Evolutionary conservation across 92 coral and sea anemone species (phyloP), one percentile per base, ranked within the genome.

Genomic region (Epizoanthus scotinus): DNA sequence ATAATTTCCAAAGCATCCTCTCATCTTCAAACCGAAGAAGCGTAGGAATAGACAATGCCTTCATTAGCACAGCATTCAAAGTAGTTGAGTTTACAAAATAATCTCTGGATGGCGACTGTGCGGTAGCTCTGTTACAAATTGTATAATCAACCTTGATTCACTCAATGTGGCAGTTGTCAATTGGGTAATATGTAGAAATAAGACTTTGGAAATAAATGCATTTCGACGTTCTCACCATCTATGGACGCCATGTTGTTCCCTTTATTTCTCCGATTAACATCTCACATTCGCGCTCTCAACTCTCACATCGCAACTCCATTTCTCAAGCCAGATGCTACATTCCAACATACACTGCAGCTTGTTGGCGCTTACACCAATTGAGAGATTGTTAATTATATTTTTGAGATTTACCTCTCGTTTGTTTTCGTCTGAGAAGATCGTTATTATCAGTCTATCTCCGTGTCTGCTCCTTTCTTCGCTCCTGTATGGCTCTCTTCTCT

Each of bases 1-100:
- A 22, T 87, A 69, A 84, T 21, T 31, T 67, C 5, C 61, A 22
- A 12, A 29, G 24, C 59, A 50, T 63, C 15, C 36, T 67, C 31
- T 31, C 3, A 25, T 62, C 67, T n/a, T n/a, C n/a, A n/a, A n/a
- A n/a, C n/a, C n/a, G n/a, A n/a, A n/a, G n/a, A n/a, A n/a, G n/a
- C n/a, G n/a, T n/a, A n/a, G n/a, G n/a, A n/a, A n/a, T n/a, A n/a
- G n/a, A n/a, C n/a, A n/a, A n/a, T n/a, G n/a, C n/a, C n/a, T n/a
- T n/a, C n/a, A n/a, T n/a, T n/a, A n/a, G n/a, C n/a, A n/a, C n/a
- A n/a, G n/a, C n/a, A n/a, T n/a, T n/a, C n/a, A n/a, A n/a, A n/a
- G n/a, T n/a, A n/a, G n/a, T n/a, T n/a, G n/a, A n/a, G n/a, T n/a
- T n/a, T n/a, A n/a, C n/a, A n/a, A n/a, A n/a, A n/a, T n/a, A n/a